Evolutionary conservation across 2,888 invertebrate species (phyloP), one percentile per base, ranked within the genome.

Genomic region (Geotrupes spiniger): DNA sequence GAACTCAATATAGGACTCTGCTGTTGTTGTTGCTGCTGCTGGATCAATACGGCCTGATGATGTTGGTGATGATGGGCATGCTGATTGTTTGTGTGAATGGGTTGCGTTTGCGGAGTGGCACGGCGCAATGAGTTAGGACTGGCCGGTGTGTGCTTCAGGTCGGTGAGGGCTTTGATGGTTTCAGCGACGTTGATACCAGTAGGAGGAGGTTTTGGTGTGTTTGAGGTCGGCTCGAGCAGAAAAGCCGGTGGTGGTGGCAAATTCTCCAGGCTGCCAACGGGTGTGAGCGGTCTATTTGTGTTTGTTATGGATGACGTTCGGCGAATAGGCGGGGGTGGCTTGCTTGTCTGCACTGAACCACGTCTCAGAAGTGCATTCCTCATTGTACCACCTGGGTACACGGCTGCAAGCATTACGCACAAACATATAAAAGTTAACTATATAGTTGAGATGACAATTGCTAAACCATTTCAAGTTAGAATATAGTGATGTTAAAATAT

Each of bases 281-380:
- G 71, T 31, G 62, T 63, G 53, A 64, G 54, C 40, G 62, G 61
- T 46, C 64, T 53, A 40, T 62, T 63, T 15, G 72, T 67, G 51
- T 75, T 75, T 12, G 80, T 78, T 45, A 82, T 79, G 8, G 81
- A 80, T 0, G 92, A 89, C 0, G 91, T 91, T 29, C 92, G 78
- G 41, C 92, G 77, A 36, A 91, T 86, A 0, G 92, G 91, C 26
- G 92, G 91, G 52, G 90, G 88, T 27, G 91, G 92, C 70, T 89
- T 83, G 59, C 78, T 75, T 56, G 76, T 71, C 56, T 65, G 83
- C 73, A 63, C 79, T 69, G 74, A 87, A 70, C 63, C 83, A 68
- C 66, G 80, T 66, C 84, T 82, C 67, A 70, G 76, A 65, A 78
- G 63, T 42, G 70, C 71, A 57, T 68, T 71, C 28, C 73, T 64